Base-by-base conservation (phyloP, 2,113 vertebrate species). In the Spizaetus ornatus region DNA sequence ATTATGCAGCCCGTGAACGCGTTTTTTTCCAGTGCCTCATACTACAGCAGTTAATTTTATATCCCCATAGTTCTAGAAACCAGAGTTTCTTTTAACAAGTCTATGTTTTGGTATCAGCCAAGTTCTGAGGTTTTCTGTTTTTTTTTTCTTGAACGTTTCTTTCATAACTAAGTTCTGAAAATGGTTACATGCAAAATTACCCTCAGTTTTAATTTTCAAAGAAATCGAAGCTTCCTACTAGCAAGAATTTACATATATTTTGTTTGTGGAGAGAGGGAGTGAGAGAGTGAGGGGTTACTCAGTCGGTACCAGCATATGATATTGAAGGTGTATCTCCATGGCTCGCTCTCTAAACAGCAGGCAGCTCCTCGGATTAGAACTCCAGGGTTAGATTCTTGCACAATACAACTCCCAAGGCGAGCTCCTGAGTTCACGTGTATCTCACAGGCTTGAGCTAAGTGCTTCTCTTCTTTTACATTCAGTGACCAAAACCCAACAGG, bases 21-120 rank as follows among this genome's bases (percentile, higher is more conserved):
- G 40, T 26, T 32, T 88, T 92, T 92, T 93, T n/a, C 40, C 55
- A 48, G 22, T 87, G 34, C 50, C 16, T 90, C 53, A 19, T 76
- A 43, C n/a, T 84, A 70, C 53, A 94, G 78, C 45, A 86, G 71
- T 94, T 95, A 80, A 93, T 92, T 96, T 96, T 91, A 90, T 88
- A 90, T 85, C 48, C 58, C 19, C 17, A 7, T 62, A 80, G 52
- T 82, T 90, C 52, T 86, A 43, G 67, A 90, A 93, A 94, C 73
- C 85, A 88, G 70, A 82, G 27, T 61, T 89, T 85, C 78, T 89
- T 95, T 70, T 80, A 77, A 88, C 21, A 69, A 86, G 56, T 53
- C 65, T 74, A 0, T 91, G 58, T 80, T 94, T 88, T 58, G 13
- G 5, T 85, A 90, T 77, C 43, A 48, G 56, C 15, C 5, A 50